Conservation (phyloP, 2,888 invertebrate genomes). For the Ormyrus thymus region DNA sequence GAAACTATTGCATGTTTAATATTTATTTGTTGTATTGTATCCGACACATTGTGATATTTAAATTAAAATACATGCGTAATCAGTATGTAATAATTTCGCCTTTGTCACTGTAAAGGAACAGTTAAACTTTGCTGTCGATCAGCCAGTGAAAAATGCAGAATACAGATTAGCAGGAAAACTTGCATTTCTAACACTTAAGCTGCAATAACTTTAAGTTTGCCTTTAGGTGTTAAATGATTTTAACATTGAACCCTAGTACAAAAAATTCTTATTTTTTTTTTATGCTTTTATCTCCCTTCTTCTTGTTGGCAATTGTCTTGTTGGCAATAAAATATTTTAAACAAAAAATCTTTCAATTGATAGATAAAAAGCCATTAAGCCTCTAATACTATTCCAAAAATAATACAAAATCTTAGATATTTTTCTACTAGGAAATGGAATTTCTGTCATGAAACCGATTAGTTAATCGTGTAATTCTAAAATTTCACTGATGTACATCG, state of each 20-base stretch:
- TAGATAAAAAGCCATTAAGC: too few relatives aligned
- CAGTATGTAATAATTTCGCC: conserved; percentile 33
- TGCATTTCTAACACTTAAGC: conserved; percentile 29
- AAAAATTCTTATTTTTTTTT: conserved; percentile 41
- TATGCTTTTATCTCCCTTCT: too few relatives aligned
- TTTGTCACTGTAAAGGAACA: conserved; percentile 26
- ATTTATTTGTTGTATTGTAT: conserved; percentile 64
- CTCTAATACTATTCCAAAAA: background rate
- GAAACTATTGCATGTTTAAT: conserved; percentile 57
- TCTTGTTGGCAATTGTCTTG: too few relatives aligned
- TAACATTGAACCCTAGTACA: conserved; percentile 25
- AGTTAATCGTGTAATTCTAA: conserved; percentile 11
- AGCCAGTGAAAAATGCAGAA: conserved; percentile 16
- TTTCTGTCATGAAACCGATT: conserved; percentile 36
- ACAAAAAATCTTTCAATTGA: too few relatives aligned
- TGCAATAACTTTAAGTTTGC: conserved; percentile 4
- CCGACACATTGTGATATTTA: conserved; percentile 70
- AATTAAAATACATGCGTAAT: conserved; percentile 58
- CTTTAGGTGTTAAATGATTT: background rate
- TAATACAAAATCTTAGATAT: conserved; percentile 47
- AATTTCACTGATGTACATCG: conserved; percentile 32
- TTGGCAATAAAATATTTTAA: too few relatives aligned
- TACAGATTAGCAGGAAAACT: conserved; percentile 4
- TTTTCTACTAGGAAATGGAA: conserved; percentile 53
- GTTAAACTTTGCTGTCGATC: conserved; percentile 34